Base-by-base conservation (phyloP, 2,797 vertebrate species). In the Girardinus metallicus region DNA sequence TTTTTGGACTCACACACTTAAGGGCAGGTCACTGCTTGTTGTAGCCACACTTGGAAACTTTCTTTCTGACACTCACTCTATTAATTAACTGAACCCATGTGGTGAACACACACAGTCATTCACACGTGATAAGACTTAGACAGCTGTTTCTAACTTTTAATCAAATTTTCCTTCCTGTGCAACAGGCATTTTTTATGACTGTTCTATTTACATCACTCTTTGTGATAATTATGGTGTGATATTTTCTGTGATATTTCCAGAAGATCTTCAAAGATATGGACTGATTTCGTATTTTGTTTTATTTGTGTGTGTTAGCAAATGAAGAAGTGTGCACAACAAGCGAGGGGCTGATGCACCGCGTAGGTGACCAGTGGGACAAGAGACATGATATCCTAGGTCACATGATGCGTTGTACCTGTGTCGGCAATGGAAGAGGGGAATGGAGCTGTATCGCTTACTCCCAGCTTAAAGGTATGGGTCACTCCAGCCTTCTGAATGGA, bases 281-380 rank as follows among this genome's bases (percentile, higher is more conserved):
- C 29, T 13, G 2, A 8, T 80, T 82, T 51, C 51, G 1, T 41
- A 41, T 75, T 31, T 23, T 43, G 3, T 71, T 26, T 1, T 80
- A 23, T 43, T 55, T 75, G 0, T 88, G 73, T 83, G 6, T 82
- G 86, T n/a, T 72, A 99, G 99, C 96, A 75, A 97, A 99, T 2
- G 98, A 99, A 83, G 99, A 99, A 93, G 96, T 99, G 86, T 99
- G 99, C 49, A 99, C 98, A 1, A 96, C 97, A 75, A 97, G 88
- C 0, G 98, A 99, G 53, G 98, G 97, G 4, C 96, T 97, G 87
- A 99, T 99, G 98, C 98, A 99, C 86, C 97, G 96, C 0, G 93
- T 99, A 16, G 98, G 98, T n/a, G 98, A 99, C 88, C 97, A 99
- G 92, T 99, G 98, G 99, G 99, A 99, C 89, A 99, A 99, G 70